These are phyloP conservation scores for Chrysotoxum bicinctum DNA, from an alignment of 2,888 invertebrate genomes.

Conservation along the genomic window DNA sequence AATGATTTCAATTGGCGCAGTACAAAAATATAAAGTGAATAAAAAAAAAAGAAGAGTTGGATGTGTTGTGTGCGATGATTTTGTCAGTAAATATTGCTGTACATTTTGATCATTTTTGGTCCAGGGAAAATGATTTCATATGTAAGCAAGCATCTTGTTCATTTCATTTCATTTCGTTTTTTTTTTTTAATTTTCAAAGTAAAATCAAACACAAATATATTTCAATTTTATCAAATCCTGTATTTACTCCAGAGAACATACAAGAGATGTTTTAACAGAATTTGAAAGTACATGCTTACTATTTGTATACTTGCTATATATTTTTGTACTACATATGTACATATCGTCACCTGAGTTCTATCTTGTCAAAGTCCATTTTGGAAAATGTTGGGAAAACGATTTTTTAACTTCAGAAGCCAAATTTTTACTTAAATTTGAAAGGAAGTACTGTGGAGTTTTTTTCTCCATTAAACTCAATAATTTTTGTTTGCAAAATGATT, in stretches of 20 bases:
- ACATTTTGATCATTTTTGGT: conserved; percentile 39
- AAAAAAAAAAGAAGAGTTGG: neutral
- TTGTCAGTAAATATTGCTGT: conserved; percentile 49
- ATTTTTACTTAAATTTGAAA: too few relatives aligned
- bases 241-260: neutral
- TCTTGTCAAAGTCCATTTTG: too few relatives aligned
- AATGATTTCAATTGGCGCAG: conserved; percentile 38
- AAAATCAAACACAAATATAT: conserved; percentile 8
- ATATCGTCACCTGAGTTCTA: too few relatives aligned
- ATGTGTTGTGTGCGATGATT: conserved; percentile 6
- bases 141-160: neutral
- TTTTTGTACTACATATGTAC: too few relatives aligned
- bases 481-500: too few relatives aligned
- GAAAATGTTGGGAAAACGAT: too few relatives aligned
- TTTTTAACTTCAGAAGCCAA: too few relatives aligned
- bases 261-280: neutral
- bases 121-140: neutral
- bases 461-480: too few relatives aligned
- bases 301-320: too few relatives aligned
- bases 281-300: neutral
- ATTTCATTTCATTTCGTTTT: neutral
- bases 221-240: conserved; percentile 3
- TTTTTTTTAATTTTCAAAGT: neutral
- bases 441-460: too few relatives aligned
- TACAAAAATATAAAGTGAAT: conserved; percentile 30